Conservation (phyloP, 2,113 vertebrate genomes). For the Colius striatus region DNA sequence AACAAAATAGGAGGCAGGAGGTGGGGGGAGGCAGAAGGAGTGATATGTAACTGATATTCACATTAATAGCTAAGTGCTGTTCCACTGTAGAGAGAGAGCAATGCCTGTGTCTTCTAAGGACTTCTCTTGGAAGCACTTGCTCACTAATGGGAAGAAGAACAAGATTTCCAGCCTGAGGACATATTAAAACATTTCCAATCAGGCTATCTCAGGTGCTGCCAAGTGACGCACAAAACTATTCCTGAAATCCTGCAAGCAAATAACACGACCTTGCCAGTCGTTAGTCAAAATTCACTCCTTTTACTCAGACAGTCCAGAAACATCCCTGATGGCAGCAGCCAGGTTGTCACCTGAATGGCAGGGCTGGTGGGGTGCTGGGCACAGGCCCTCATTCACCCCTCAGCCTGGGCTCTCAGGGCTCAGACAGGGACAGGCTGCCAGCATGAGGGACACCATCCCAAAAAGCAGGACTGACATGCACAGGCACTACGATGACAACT, state of each 20-base stretch:
- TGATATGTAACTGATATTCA: neutral
- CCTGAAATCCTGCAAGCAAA: neutral
- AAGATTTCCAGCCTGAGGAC: neutral
- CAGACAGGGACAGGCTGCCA: neutral
- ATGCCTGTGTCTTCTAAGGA: neutral
- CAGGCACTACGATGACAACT: neutral
- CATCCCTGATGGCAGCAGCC: neutral
- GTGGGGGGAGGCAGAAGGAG: neutral
- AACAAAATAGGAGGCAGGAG: neutral
- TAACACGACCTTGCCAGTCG: neutral
- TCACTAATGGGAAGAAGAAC: neutral
- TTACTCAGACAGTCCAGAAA: neutral
- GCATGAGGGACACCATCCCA: rapidly evolving
- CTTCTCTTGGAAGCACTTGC: neutral
- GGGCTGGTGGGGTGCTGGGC: neutral
- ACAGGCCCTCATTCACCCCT: rapidly evolving
- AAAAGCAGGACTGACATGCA: rapidly evolving
- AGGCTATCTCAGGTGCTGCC: neutral
- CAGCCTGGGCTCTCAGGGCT: neutral
- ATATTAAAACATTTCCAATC: neutral
- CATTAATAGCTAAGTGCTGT: neutral
- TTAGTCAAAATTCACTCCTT: neutral
- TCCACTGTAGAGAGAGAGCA: neutral
- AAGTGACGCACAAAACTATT: neutral
- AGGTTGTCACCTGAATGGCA: rapidly evolving